Evolutionary conservation across 2,888 invertebrate species (phyloP).

Genomic region (Chrysodeixis includens): DNA sequence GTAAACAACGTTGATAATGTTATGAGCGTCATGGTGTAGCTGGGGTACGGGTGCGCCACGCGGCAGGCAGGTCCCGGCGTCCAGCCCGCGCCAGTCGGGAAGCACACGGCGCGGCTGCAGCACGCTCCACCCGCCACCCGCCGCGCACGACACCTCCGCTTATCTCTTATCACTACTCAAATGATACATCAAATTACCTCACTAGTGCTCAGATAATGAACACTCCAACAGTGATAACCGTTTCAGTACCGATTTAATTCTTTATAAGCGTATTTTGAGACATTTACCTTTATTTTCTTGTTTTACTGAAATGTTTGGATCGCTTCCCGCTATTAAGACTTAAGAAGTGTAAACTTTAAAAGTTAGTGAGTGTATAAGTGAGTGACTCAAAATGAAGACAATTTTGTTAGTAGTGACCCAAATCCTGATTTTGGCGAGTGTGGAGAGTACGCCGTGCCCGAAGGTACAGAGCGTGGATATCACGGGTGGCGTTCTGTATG

Average conservation of each 20-base stretch:
- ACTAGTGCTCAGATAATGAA: constrained; percentile 77
- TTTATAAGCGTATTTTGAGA: constrained; percentile 28
- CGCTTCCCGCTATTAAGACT: constrained; percentile 14
- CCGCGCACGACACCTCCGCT: constrained; percentile 55
- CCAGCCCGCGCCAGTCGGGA: constrained; percentile 45
- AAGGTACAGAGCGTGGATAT: constrained; percentile 77
- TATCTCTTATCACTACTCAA: constrained; percentile 80
- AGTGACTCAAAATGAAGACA: constrained; percentile 62
- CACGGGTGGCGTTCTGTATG: constrained; percentile 65
- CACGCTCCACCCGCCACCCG: constrained; percentile 41
- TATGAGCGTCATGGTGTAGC: constrained; percentile 15
- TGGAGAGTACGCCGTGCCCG: constrained; percentile 70
- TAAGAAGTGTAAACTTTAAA: constrained; percentile 26
- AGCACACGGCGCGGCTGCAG: constrained; percentile 37
- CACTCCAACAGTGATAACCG: constrained; percentile 72
- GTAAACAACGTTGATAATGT: constrained; percentile 32
- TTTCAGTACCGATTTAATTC: constrained; percentile 61
- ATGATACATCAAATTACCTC: constrained; percentile 85
- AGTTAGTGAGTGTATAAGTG: constrained; percentile 39
- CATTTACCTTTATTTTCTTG: constrained; percentile 15
- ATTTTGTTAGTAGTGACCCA: constrained; percentile 56
- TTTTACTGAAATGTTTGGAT: constrained; percentile 30
- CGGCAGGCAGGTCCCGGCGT: not conserved
- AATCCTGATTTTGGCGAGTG: constrained; percentile 53
- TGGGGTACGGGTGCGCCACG: constrained; percentile 14